These are phyloP conservation scores for Phallusia fumigata DNA, from an alignment of 23 tunicate species.

Conservation along the genomic window DNA sequence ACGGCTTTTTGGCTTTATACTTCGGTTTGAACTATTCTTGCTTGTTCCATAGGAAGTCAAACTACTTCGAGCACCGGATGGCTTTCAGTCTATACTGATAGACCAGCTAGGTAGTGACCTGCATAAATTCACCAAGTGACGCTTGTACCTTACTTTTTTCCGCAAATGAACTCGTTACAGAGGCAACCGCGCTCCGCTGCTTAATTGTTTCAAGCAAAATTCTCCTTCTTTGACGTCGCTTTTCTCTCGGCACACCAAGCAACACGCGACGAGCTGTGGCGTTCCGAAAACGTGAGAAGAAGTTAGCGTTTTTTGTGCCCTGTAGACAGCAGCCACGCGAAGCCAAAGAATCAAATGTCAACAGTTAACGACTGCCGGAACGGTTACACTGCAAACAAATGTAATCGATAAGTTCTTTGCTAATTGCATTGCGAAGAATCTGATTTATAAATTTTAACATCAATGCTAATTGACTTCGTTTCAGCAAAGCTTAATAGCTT, in stretches of 20 bases:
- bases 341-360: background rate
- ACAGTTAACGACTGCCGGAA: background rate
- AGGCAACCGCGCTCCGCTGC: background rate
- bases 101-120: background rate
- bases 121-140: background rate
- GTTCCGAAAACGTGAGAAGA: background rate
- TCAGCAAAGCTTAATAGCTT: background rate
- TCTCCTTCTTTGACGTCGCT: background rate
- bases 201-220: background rate
- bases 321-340: background rate
- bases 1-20: no score
- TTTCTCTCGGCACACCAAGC: no score
- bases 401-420: slow-evolving; percentile 14
- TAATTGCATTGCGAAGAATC: background rate
- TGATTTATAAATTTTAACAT: background rate
- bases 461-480: slow-evolving; percentile 8
- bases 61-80: no score
- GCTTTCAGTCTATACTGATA: background rate
- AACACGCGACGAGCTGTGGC: background rate
- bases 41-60: background rate
- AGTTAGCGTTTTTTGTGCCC: background rate
- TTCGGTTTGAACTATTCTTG: background rate
- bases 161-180: background rate
- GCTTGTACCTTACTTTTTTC: background rate
- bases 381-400: background rate